Percentiles rank a stretch among this genome's conserved stretches.
phyloP scores from a whole-genome alignment of 2,113 vertebrate species.

The Romanogobio albipinnatus region DNA sequence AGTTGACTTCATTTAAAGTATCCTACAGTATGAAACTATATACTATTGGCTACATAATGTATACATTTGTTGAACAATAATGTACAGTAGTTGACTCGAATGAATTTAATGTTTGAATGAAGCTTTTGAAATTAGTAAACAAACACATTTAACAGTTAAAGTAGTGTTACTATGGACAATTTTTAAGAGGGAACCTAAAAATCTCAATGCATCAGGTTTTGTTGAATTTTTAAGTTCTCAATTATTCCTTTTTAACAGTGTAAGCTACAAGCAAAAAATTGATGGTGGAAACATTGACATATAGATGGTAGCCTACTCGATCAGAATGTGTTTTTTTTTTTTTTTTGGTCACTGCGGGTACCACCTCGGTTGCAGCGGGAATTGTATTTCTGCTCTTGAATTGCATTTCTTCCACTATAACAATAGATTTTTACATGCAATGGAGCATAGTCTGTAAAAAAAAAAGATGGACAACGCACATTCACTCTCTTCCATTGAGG shows the following conservation, averaged over 20 bases:
- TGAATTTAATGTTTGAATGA: background rate
- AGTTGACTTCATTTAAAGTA: background rate
- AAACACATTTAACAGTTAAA: background rate
- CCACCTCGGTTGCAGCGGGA: no score
- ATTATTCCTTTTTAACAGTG: background rate
- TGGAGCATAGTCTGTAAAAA: no score
- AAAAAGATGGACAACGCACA: no score
- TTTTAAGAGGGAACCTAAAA: background rate
- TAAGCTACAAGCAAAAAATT: background rate
- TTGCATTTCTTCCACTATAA: no score
- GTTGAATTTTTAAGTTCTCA: no score
- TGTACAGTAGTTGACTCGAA: background rate
- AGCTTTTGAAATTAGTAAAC: background rate
- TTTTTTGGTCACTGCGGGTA: no score
- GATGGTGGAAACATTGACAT: background rate
- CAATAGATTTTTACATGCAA: no score
- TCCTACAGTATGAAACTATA: background rate
- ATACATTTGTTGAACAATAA: background rate
- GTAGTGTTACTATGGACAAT: background rate
- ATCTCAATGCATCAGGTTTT: background rate
- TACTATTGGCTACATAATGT: background rate
- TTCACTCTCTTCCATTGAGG: no score
- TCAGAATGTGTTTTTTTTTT: no score
- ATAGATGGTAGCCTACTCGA: background rate
- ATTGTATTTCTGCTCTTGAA: no score